Conservation (phyloP, 2,113 vertebrate species). For the Aspidoscelis tigris region DNA sequence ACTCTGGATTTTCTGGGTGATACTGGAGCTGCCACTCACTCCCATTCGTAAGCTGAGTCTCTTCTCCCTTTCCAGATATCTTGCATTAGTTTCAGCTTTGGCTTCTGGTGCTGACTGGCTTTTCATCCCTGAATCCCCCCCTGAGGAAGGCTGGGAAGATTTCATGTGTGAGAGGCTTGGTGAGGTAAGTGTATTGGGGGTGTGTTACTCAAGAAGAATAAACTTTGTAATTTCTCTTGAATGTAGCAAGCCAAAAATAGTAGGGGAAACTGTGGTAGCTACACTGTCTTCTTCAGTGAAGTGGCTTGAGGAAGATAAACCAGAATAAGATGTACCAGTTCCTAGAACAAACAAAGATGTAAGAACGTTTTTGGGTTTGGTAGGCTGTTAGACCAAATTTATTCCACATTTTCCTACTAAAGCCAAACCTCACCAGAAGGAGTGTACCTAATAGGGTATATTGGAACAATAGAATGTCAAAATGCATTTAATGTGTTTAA, state of each 20-base stretch:
- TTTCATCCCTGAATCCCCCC: conserved; percentile 92
- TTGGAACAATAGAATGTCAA: too few relatives aligned
- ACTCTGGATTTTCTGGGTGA: fast-evolving
- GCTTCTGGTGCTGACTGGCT: conserved; percentile 95
- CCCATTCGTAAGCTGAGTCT: fast-evolving
- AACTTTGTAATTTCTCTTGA: not conserved
- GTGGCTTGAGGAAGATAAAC: not conserved
- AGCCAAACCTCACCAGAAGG: too few relatives aligned
- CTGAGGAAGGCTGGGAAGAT: conserved; percentile 90
- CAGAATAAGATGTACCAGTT: too few relatives aligned
- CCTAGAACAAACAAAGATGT: too few relatives aligned
- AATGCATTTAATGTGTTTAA: too few relatives aligned
- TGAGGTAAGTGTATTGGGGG: conserved; percentile 70
- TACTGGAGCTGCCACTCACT: fast-evolving
- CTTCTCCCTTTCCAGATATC: conserved; percentile 72
- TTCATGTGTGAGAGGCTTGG: conserved; percentile 88
- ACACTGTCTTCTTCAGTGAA: not conserved
- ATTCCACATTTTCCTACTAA: too few relatives aligned
- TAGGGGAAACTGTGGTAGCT: not conserved
- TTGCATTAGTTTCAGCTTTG: conserved; percentile 90
- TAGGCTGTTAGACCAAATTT: too few relatives aligned
- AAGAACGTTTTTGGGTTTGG: too few relatives aligned
- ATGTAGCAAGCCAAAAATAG: not conserved
- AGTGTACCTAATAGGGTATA: too few relatives aligned
- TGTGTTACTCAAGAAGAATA: not conserved